These are phyloP conservation scores for Nothoprocta pentlandii DNA, from an alignment of 2,113 vertebrate species.

Conservation along the genomic window DNA sequence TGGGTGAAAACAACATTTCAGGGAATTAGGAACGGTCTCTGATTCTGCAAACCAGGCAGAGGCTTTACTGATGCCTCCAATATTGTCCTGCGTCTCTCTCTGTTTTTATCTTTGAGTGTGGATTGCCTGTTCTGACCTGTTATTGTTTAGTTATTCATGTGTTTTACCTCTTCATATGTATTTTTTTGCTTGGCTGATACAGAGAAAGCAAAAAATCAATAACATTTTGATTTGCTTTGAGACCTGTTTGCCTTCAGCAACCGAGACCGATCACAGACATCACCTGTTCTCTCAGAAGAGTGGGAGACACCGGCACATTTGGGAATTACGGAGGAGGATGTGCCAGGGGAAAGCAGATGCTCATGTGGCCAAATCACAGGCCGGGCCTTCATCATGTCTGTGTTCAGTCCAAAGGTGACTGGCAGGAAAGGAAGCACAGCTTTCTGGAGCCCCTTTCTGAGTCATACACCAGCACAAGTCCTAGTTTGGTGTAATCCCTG, in stretches of 20 bases:
- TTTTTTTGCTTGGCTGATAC: slow-evolving; percentile 3
- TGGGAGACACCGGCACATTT: neutral
- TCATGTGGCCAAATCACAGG: neutral
- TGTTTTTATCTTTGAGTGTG: neutral
- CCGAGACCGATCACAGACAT: neutral
- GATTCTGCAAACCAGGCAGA: neutral
- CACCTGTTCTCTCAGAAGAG: neutral
- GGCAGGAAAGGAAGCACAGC: neutral
- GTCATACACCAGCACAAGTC: neutral
- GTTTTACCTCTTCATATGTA: neutral
- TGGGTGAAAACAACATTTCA: neutral
- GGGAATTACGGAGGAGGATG: neutral
- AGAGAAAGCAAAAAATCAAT: neutral
- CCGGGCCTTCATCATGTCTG: neutral
- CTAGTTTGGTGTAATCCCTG: neutral
- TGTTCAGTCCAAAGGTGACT: neutral
- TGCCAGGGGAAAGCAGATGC: neutral
- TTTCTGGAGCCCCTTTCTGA: neutral
- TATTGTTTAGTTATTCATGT: neutral
- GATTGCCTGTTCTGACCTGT: neutral
- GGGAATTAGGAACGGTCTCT: neutral
- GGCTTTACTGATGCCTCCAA: neutral
- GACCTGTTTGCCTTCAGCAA: neutral
- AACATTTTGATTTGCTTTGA: neutral
- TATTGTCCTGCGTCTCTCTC: neutral